Conservation (phyloP, 2,797 vertebrate species). For the Orientallactaga sibirica region DNA sequence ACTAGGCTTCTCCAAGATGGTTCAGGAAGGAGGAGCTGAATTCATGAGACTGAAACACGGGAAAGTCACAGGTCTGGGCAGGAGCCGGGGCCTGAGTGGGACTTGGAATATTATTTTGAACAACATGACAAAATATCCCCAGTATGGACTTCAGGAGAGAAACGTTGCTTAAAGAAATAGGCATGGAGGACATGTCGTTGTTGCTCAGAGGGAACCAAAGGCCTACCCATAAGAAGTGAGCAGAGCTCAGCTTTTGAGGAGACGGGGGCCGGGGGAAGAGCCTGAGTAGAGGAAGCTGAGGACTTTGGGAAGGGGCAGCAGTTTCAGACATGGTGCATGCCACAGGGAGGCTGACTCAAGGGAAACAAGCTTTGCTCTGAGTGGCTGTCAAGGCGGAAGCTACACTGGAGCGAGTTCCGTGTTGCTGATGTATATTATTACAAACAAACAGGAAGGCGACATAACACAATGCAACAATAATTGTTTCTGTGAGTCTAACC, state of each 20-base stretch:
- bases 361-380: not conserved
- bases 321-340: too few species aligned
- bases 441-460: slow-evolving; percentile 23
- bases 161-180: not conserved
- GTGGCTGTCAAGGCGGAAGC: not conserved
- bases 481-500: not conserved
- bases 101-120: not conserved
- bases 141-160: not conserved
- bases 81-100: not conserved
- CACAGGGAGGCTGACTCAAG: not conserved
- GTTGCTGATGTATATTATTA: not conserved
- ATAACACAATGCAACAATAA: not conserved
- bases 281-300: not conserved
- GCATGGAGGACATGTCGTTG: not conserved
- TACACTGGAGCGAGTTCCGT: not conserved
- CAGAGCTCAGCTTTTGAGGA: not conserved
- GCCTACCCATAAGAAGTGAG: too few species aligned
- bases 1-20: not conserved
- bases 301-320: not conserved
- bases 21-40: not conserved
- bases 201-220: too few species aligned
- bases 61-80: not conserved
- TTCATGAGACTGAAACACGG: not conserved
- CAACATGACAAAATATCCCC: not conserved
- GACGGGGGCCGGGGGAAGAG: not conserved